Base-by-base conservation (phyloP, 2,113 vertebrate species). In the Daubentonia madagascariensis region DNA sequence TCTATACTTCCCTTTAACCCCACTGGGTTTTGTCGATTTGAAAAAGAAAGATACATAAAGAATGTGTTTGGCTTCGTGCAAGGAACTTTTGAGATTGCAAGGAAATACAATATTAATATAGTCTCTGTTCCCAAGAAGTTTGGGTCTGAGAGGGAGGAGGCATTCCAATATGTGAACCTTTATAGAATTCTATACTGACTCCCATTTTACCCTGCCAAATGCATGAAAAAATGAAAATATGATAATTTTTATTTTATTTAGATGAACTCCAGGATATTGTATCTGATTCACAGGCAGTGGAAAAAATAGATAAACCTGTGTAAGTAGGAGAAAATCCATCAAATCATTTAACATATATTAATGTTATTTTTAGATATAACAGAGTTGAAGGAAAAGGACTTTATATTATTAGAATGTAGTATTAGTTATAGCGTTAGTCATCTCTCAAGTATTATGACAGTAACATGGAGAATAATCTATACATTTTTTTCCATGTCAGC, bases 201-300 rank as follows among this genome's bases (percentile, higher is more conserved):
- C 22, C 59, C 30, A 61, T 65, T 76, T 81, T 13, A 52, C 25
- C n/a, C 30, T 96, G n/a, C 37, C 54, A 87, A 18, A 10, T 92
- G 35, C 1, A 81, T 30, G 17, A 65, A 75, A 72, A 87, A 93
- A 43, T 93, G 48, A 94, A 89, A 88, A 76, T 73, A 81, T 48
- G 28, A 45, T 81, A 22, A 68, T 93, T 61, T 97, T 91, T 98
- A 11, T 98, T 97, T 98, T 28, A 73, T 98, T 98, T 98, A 99
- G 99, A 98, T 94, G 96, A 98, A 76, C 96, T 91, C 18, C 97
- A 98, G 52, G 98, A 98, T 94, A 78, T 98, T 97, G 98, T 99
- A 93, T 99, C 99, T 80, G 99, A 99, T 97, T 99, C 98, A 48
- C 99, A 99, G 97, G 98, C 98, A 92, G 85, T 8, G 68, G 79